These are phyloP conservation scores for Drosophila vallismaia DNA, from an alignment of 2,888 invertebrate species.

Conservation along the genomic window DNA sequence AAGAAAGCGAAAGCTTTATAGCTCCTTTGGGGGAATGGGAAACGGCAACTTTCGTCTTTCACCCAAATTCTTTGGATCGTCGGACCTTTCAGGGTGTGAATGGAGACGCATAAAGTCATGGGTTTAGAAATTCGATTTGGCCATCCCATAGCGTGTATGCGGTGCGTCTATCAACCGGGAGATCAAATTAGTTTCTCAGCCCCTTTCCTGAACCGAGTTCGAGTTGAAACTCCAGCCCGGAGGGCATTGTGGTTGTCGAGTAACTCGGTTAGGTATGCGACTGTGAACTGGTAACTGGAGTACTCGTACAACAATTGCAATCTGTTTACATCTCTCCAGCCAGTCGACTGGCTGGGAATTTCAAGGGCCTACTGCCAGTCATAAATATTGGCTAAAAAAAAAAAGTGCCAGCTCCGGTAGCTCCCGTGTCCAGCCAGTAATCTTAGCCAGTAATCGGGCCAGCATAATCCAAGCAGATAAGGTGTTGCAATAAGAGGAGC, in stretches of 20 bases:
- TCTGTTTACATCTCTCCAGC: constrained; percentile 25
- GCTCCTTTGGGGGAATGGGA: constrained; percentile 22
- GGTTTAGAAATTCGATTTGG: constrained; percentile 42
- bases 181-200: constrained; percentile 66
- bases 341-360: constrained; percentile 12
- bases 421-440: constrained; percentile 9
- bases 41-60: constrained; percentile 58
- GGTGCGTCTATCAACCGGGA: constrained; percentile 65
- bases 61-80: constrained; percentile 42
- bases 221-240: constrained; percentile 19
- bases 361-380: neutral
- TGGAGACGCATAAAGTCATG: constrained; percentile 50
- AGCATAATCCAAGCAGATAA: constrained; percentile 53
- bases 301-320: constrained; percentile 33
- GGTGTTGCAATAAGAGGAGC: constrained; percentile 44
- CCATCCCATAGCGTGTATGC: constrained; percentile 59
- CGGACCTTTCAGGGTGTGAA: constrained; percentile 57
- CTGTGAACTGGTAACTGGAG: constrained; percentile 46
- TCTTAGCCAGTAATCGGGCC: constrained; percentile 32
- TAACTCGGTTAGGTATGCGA: constrained; percentile 43
- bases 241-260: constrained; percentile 29
- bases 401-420: constrained; percentile 8
- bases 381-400: constrained; percentile 19
- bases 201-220: constrained; percentile 41
- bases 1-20: constrained; percentile 14